phyloP scores from a whole-genome alignment of 2,113 vertebrate genomes.

The Onychorhynchus coronatus region DNA sequence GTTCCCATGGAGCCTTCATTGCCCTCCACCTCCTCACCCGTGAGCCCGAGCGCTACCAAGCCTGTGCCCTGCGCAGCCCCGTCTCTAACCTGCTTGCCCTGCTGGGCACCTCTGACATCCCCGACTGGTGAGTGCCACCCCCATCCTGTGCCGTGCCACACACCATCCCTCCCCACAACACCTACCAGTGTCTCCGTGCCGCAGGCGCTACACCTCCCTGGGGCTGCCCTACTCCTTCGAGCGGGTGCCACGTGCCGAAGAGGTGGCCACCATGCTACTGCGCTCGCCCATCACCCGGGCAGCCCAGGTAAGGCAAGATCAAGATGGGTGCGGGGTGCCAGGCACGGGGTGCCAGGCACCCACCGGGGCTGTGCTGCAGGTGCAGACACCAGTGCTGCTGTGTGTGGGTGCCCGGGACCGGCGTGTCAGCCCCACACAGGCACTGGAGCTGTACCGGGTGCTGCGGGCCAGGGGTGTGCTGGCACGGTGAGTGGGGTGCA shows the following conservation, averaged over 20 bases:
- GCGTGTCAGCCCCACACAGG: conserved; percentile 80
- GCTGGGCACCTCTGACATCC: conserved; percentile 83
- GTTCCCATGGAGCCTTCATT: conserved; percentile 85
- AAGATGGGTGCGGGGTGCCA: neutral
- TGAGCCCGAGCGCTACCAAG: conserved; percentile 78
- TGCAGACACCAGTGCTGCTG: conserved; percentile 76
- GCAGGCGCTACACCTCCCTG: conserved; percentile 78
- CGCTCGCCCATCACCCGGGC: conserved; percentile 77
- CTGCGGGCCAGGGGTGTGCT: conserved; percentile 76
- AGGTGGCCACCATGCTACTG: conserved; percentile 76
- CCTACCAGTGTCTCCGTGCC: neutral
- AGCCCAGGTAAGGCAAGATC: conserved; percentile 57
- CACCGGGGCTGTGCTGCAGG: conserved; percentile 26
- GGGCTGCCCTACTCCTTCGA: conserved; percentile 78
- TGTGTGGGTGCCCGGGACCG: conserved; percentile 79
- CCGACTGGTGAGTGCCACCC: conserved; percentile 78
- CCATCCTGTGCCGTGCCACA: fast-evolving
- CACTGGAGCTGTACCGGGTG: conserved; percentile 81
- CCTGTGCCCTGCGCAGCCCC: conserved; percentile 79
- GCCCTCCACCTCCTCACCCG: conserved; percentile 80
- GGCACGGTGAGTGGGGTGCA: conserved; percentile 57
- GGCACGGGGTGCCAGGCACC: fast-evolving
- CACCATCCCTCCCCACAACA: fast-evolving
- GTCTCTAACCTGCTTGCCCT: conserved; percentile 81
- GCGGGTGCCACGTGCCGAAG: conserved; percentile 71